phyloP scores from a whole-genome alignment of 2,797 vertebrate species.

The Hephaestus fuliginosus region DNA sequence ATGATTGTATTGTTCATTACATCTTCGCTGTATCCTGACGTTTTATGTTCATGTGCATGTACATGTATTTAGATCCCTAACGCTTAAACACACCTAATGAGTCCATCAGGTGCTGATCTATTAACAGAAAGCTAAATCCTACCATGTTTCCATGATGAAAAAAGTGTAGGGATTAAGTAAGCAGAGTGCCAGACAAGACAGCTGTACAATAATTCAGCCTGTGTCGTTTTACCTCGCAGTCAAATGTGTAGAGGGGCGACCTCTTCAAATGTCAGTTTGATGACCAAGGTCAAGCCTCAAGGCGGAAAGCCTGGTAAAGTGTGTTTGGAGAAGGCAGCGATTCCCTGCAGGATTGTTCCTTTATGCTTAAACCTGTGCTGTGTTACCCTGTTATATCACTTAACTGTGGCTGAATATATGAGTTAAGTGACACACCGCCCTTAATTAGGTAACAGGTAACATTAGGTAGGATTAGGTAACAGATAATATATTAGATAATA shows the following conservation, averaged over 20 bases:
- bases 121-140: constrained; percentile 7
- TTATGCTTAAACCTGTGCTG: constrained; percentile 10
- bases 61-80: neutral
- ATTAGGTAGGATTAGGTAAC: too few species aligned
- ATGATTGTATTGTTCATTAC: constrained; percentile 10
- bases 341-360: constrained; percentile 9
- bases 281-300: constrained; percentile 25
- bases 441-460: neutral
- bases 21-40: constrained; percentile 6
- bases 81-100: neutral
- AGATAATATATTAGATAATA: neutral
- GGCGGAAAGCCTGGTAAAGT: constrained; percentile 19
- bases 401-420: neutral
- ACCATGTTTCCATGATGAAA: neutral
- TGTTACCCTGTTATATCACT: neutral
- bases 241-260: constrained; percentile 5
- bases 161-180: neutral
- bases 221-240: neutral
- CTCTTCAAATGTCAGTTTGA: constrained; percentile 21
- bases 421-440: neutral
- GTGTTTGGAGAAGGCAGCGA: constrained; percentile 15
- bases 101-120: constrained; percentile 10
- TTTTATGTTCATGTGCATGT: neutral
- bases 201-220: constrained; percentile 2
- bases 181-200: neutral